Base-by-base conservation (phyloP, 1,140 invertebrate genomes). In the Maniola jurtina region DNA sequence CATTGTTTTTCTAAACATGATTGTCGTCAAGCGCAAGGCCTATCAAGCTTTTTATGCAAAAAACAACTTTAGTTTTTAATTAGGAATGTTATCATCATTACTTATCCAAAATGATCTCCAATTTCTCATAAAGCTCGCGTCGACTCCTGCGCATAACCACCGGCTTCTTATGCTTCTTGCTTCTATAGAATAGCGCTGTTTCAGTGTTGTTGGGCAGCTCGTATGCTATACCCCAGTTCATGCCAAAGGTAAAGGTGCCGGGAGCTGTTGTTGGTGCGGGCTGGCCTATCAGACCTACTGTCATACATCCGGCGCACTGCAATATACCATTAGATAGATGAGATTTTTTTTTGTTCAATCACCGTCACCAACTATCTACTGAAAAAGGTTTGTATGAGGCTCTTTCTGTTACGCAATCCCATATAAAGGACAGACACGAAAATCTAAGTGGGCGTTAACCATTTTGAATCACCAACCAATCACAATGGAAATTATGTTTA, bases 211-310 rank as follows among this genome's bases (percentile, higher is more conserved):
- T 93, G 1, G 95, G 95, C 47, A 96, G 78, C 75, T 95, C 95
- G 70, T 95, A 96, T 2, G 95, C 94, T 42, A 95, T 93, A 56
- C 95, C 95, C 94, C 94, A 96, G 83, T 95, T 96, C 5, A 95
- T 69, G 1, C 93, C 94, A 72, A 94, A 93, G 0, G 93, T 94
- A 74, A 94, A 95, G 55, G 93, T 92, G 40, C 92, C 91, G 10
- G 88, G 80, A 0, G 72, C 33, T 0, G 86, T 55, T 0, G 77
- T n/a, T 61, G 92, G 92, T 0, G 83, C 75, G 7, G 91, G 90
- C 48, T 92, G 91, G 1, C 91, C 88, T 2, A 92, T 84, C 5
- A 93, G 90, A 73, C 94, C 93, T 3, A 94, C 83, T 9, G 93
- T 94, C 90, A 94, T 76, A 60, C 82, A 85, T 8, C 69, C 77